Evolutionary conservation across 2,888 invertebrate species (phyloP), one percentile per base, ranked within the genome.

Genomic region (Listrodromus nycthemerus): DNA sequence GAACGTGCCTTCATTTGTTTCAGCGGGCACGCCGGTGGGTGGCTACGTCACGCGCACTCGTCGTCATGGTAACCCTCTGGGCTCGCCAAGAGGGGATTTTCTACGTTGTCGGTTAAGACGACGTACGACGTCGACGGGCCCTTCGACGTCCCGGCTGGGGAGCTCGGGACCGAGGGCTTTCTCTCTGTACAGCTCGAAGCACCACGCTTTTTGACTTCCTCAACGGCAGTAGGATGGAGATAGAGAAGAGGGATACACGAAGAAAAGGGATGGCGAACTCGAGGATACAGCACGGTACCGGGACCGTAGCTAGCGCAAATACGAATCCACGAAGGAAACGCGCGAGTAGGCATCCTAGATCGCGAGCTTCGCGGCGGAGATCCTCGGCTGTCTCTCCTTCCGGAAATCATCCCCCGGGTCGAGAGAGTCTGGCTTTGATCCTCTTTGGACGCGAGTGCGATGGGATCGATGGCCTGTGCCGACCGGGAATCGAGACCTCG

Each of bases 1-100:
- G 78, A 91, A 92, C 92, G 92, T 91, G 92, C 91, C 93, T 93
- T 93, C 93, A 93, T 93, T 93, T 93, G 93, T 93, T 93, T 93
- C 93, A 93, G 88, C 90, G 91, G 92, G 91, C 91, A 86, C 86
- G 88, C 91, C 86, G 88, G 89, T 92, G 92, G 92, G 91, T 93
- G 92, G 93, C 92, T 93, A 93, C 93, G 93, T 93, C 93, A 93
- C 93, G 92, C 90, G 92, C 91, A 84, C 84, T 90, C 90, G 93
- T 93, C 89, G 92, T 89, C 92, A 92, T 93, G 92, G 93, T 89
- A 92, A 93, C 93, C 90, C 91, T 91, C 91, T 90, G 91, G 90
- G 92, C 89, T 92, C 90, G 89, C 91, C 91, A 89, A 92, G 91
- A 92, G 91, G 86, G 93, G 92, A 91, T 92, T 91, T 91, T 90